Percentiles rank a stretch among this genome's conserved stretches.
Evolutionary conservation across 2,888 invertebrate genomes (phyloP).

Genomic region (Apantesis nais): DNA sequence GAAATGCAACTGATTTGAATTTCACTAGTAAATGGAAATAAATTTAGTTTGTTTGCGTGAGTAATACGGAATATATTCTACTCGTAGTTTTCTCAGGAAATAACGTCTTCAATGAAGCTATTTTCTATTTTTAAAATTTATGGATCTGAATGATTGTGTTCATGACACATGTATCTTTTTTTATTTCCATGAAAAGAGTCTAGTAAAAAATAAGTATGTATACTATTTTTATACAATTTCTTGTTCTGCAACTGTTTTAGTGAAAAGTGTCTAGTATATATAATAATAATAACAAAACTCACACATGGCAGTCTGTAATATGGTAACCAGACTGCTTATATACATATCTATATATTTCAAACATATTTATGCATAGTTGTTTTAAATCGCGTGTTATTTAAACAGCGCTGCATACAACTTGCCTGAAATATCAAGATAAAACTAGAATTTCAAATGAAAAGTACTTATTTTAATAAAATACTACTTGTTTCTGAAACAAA

Average conservation of each 20-base stretch:
- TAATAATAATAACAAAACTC: neutral
- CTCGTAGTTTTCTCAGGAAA: neutral
- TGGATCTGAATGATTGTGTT: neutral
- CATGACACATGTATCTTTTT: neutral
- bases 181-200: neutral
- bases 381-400: neutral
- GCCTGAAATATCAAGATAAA: neutral
- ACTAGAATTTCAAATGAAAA: neutral
- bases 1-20: conserved; percentile 46
- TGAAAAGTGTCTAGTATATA: neutral
- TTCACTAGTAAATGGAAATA: conserved; percentile 30
- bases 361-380: neutral
- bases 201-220: too few relatives aligned
- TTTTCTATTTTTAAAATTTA: neutral
- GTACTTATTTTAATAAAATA: neutral
- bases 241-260: neutral
- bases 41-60: conserved; percentile 18
- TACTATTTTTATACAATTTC: neutral
- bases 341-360: neutral
- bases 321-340: neutral
- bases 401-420: neutral
- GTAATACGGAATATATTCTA: neutral
- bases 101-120: neutral
- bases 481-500: neutral
- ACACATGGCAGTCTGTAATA: neutral